Evolutionary conservation across 2,888 invertebrate genomes (phyloP).

Genomic region (Drosophila maculinotata): DNA sequence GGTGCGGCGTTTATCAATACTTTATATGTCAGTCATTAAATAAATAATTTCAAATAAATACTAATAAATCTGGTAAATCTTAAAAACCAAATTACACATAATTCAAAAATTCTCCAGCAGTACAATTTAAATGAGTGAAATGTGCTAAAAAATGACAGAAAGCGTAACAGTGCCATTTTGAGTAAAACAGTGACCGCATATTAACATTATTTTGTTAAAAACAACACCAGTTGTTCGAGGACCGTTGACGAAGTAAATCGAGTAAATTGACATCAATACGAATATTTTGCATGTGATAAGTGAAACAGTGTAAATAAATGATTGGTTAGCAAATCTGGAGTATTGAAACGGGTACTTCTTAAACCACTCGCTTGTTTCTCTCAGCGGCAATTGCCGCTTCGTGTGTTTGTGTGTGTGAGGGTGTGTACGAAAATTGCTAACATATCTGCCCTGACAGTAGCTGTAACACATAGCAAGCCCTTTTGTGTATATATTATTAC

Average conservation of each 20-base stretch:
- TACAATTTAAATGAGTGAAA: not conserved
- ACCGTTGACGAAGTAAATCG: constrained; percentile 9
- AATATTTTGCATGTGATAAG: not conserved
- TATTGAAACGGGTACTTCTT: not conserved
- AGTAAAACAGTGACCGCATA: constrained; percentile 13
- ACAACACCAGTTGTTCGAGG: constrained; percentile 31
- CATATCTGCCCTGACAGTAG: constrained; percentile 16
- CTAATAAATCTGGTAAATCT: not conserved
- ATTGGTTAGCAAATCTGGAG: constrained; percentile 12
- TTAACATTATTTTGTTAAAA: constrained; percentile 22
- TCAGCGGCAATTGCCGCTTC: constrained; percentile 34
- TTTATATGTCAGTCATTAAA: constrained; percentile 10
- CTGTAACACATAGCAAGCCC: constrained; percentile 37
- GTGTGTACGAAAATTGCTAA: constrained; percentile 3
- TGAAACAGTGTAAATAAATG: constrained; percentile 15
- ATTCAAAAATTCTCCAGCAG: too few relatives aligned
- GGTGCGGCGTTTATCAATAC: not conserved
- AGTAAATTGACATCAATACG: not conserved
- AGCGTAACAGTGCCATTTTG: constrained; percentile 36
- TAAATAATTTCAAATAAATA: not conserved
- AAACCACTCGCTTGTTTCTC: constrained; percentile 13
- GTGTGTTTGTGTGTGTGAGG: constrained; percentile 3
- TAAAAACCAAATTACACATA: not conserved
- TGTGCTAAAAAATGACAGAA: constrained; percentile 3
- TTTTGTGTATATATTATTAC: constrained; percentile 9